Evolutionary conservation across 2,888 invertebrate genomes (phyloP), one percentile per base, ranked within the genome.

Genomic region (Epinotia bilunana): DNA sequence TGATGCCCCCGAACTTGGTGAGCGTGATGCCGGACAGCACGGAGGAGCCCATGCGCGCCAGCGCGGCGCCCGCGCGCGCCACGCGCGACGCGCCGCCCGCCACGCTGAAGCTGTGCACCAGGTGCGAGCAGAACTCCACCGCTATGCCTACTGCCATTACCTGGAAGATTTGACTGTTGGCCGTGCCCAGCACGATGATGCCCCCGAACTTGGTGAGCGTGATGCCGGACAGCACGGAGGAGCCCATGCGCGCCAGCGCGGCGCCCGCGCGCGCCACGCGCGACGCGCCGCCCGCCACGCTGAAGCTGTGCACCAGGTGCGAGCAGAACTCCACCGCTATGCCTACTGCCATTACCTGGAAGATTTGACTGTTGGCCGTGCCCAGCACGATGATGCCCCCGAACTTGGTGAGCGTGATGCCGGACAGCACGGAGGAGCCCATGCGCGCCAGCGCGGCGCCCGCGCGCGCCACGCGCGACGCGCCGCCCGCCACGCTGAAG

Each of bases 301-400:
- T 98, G 94, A 99, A 99, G 76, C 98, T 97, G 90, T 99, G 98
- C 77, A 98, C 98, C 82, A 99, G 95, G 94, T 99, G 99, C 78
- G 99, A 99, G 91, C 99, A 99, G 94, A 99, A 99, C 94, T 99
- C 99, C 58, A 99, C 99, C 18, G 99, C 97, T 79, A 99, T 99
- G 64, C 99, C 99, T 80, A 99, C 97, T 49, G 99, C 98, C 99
- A 98, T 99, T 95, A 99, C 98, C 93, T 93, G 80, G 0, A n/a
- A n/a, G n/a, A n/a, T 98, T 95, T 99, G 99, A 76, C 99, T 99
- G 91, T 99, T 99, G 28, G 99, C 99, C 88, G 99, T 99, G 23
- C 97, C 99, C 78, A 99, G 95, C 72, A 99, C 99, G 78, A 99
- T 95, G 87, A 99, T 99, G 65, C 99, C 99, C 60, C 98, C 99